phyloP scores from a whole-genome alignment of 2,888 invertebrate species.

The Pristionchus maxplancki region DNA sequence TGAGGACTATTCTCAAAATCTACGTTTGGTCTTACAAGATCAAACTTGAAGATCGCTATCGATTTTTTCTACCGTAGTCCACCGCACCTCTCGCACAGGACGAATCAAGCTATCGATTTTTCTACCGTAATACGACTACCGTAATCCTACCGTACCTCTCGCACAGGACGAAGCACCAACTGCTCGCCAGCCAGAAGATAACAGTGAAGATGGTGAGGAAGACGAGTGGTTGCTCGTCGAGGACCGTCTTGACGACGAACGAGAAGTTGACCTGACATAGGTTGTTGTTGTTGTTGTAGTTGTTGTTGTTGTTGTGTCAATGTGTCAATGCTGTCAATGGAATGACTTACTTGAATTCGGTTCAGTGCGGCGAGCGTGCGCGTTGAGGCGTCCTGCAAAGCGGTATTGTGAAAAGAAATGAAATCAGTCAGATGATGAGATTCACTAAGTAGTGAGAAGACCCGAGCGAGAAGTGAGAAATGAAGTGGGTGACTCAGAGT shows the following conservation, averaged over 20 bases:
- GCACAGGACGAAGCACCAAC: slow-evolving; percentile 98
- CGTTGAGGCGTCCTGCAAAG: slow-evolving; percentile 88
- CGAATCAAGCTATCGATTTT: not conserved
- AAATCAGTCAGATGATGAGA: no score
- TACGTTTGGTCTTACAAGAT: not conserved
- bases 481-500: no score
- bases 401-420: no score
- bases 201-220: slow-evolving; percentile 99
- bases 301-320: not conserved
- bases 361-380: slow-evolving; percentile 81
- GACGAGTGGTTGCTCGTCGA: slow-evolving; percentile 99
- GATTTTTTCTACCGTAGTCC: no score
- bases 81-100: no score
- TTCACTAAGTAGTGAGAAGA: no score
- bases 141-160: slow-evolving; percentile 86
- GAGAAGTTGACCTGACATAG: slow-evolving; percentile 87
- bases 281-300: not conserved
- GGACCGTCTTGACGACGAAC: slow-evolving; percentile 96
- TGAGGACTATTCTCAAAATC: no score
- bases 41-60: not conserved
- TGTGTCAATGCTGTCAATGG: not conserved
- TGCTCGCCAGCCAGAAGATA: slow-evolving; percentile 98
- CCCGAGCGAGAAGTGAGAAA: no score
- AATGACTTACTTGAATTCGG: slow-evolving; percentile 84
- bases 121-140: no score